These are phyloP conservation scores for Varanus komodoensis DNA, from an alignment of 2,113 vertebrate genomes.

Conservation along the genomic window DNA sequence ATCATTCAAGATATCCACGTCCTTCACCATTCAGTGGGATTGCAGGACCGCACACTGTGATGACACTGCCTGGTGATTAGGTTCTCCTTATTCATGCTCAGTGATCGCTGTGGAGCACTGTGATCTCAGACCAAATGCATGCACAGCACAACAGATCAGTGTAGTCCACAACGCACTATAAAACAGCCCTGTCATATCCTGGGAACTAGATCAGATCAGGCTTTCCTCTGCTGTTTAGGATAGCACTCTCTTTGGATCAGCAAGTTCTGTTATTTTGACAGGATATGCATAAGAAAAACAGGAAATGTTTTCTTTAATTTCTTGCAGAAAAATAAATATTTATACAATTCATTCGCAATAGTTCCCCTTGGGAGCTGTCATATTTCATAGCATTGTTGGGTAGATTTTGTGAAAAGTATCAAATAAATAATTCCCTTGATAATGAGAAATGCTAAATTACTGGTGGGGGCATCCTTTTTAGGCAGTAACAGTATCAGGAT, in stretches of 20 bases:
- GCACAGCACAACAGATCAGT: not conserved
- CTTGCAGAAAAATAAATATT: slow-evolving; percentile 28
- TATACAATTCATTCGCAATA: slow-evolving; percentile 15
- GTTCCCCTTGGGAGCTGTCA: not conserved
- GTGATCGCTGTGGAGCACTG: not conserved
- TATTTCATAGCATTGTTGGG: not conserved
- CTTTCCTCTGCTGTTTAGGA: not conserved
- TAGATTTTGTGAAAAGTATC: not conserved
- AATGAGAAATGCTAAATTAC: slow-evolving; percentile 9
- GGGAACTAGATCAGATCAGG: not conserved
- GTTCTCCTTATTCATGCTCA: not conserved
- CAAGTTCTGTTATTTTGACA: not conserved
- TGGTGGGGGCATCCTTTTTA: not conserved
- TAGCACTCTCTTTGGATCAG: not conserved
- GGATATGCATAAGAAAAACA: slow-evolving; percentile 23
- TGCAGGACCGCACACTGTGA: not conserved
- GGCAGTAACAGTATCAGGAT: not conserved
- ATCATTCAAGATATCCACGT: not conserved
- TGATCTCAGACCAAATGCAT: not conserved
- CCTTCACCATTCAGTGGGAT: not conserved
- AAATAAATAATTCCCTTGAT: not conserved
- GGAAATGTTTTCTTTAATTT: slow-evolving; percentile 25
- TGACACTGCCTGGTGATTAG: not conserved
- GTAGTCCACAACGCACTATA: too few relatives aligned
- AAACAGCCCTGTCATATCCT: not conserved